Conservation (phyloP, 2,797 vertebrate genomes). For the Sarcophilus harrisii region DNA sequence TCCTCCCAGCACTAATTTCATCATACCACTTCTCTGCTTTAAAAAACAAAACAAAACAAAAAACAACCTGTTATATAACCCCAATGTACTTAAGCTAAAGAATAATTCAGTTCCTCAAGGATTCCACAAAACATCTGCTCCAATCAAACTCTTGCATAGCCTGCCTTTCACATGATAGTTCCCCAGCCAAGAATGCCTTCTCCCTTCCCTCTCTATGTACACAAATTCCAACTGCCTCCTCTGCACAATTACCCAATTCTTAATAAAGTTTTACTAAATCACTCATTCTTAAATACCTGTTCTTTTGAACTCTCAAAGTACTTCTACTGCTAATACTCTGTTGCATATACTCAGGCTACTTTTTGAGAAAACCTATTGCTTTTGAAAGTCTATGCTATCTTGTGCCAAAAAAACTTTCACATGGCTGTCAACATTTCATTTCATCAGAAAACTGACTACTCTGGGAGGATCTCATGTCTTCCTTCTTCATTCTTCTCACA, state of each 20-base stretch:
- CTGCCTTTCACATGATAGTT: neutral
- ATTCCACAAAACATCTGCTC: neutral
- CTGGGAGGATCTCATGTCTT: neutral
- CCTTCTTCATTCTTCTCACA: neutral
- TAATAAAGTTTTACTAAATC: neutral
- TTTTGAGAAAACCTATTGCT: neutral
- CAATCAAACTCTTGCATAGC: neutral
- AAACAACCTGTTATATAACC: neutral
- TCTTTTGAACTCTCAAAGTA: neutral
- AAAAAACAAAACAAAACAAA: neutral
- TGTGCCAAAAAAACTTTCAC: neutral
- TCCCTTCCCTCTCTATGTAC: neutral
- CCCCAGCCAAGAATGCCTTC: neutral
- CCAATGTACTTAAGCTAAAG: neutral
- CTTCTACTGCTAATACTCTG: neutral
- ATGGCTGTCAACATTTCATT: neutral
- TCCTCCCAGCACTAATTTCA: neutral
- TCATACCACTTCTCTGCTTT: neutral
- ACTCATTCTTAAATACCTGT: neutral
- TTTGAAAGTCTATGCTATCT: neutral
- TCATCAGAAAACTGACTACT: neutral
- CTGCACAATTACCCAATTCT: neutral
- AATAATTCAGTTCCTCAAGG: neutral
- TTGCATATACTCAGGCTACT: neutral
- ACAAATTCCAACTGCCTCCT: neutral